These are phyloP conservation scores for Enteromius anoplus DNA, from an alignment of 2,797 vertebrate genomes.

Conservation along the genomic window DNA sequence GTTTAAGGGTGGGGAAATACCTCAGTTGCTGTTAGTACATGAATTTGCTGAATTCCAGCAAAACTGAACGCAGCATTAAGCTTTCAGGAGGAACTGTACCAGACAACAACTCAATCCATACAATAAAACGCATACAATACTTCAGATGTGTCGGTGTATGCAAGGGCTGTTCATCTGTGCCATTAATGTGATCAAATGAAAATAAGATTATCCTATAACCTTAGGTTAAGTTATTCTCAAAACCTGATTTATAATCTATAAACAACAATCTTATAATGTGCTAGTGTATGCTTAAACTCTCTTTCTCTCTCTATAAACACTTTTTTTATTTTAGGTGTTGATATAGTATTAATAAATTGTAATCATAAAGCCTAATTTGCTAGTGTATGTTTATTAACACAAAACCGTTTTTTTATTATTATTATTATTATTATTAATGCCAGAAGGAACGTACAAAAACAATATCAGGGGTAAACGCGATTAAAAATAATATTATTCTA, in stretches of 20 bases:
- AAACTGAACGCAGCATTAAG: neutral
- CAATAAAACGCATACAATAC: conserved; percentile 19
- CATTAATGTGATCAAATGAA: neutral
- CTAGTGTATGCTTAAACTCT: neutral
- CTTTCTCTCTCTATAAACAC: neutral
- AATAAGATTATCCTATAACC: neutral
- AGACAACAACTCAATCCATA: neutral
- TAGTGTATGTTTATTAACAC: neutral
- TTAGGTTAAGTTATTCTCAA: too few species aligned
- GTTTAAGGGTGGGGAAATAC: conserved; percentile 40
- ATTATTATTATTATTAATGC: too few species aligned
- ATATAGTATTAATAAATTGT: too few species aligned
- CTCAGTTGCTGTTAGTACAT: conserved; percentile 2
- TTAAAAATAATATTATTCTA: too few species aligned
- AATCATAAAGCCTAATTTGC: neutral
- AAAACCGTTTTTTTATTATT: too few species aligned
- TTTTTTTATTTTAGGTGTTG: too few species aligned
- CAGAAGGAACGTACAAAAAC: too few species aligned
- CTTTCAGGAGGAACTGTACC: conserved; percentile 3
- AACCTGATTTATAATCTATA: neutral
- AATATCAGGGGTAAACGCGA: too few species aligned
- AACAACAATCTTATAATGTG: neutral
- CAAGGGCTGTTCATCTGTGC: neutral
- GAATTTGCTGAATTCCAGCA: neutral
- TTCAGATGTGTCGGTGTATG: neutral